Base-by-base conservation (phyloP, 2,888 invertebrate genomes). In the Hybos culiciformis region DNA sequence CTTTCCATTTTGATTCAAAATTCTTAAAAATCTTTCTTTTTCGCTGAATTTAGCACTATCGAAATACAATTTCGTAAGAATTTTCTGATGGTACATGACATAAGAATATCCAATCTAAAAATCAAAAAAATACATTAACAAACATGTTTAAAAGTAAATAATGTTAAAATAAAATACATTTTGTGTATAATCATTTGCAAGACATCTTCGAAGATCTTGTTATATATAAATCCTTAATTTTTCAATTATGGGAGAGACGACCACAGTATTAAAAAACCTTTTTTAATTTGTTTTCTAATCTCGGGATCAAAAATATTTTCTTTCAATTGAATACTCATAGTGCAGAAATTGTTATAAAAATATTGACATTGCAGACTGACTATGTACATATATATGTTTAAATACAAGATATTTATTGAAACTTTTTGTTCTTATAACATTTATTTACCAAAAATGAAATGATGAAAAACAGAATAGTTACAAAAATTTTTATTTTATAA, bases 31-130 rank as follows among this genome's bases (percentile, higher is more conserved):
- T 44, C 86, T 69, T 57, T 83, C 80, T 19, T 78, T 79, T 50
- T 83, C 80, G 56, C 82, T 85, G 66, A 90, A 86, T 62, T 86
- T 80, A 41, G 90, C 82, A 56, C 77, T 79, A 37, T 83, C 78
- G 60, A 87, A 90, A 63, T 87, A 87, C 1, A 84, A 82, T 55
- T 80, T 77, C 47, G 85, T 83, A 20, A 83, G 66, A 0, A 88
- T 78, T 60, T 88, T 81, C 55, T 82, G 83, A 48, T 85, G 81
- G 61, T 88, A 88, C 46, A 86, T 74, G 2, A 84, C 76, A 56
- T 90, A 86, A 0, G 88, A 84, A 56, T 87, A 82, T 0, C 82
- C 81, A 17, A 90, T 81, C 66, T 66, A 36, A 17, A 41, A 37
- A 21, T 18, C 9, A 9, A 31, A 11, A 37, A 5, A 5, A 29